Evolutionary conservation across 2,888 invertebrate genomes (phyloP).

Genomic region (Noctua janthina): DNA sequence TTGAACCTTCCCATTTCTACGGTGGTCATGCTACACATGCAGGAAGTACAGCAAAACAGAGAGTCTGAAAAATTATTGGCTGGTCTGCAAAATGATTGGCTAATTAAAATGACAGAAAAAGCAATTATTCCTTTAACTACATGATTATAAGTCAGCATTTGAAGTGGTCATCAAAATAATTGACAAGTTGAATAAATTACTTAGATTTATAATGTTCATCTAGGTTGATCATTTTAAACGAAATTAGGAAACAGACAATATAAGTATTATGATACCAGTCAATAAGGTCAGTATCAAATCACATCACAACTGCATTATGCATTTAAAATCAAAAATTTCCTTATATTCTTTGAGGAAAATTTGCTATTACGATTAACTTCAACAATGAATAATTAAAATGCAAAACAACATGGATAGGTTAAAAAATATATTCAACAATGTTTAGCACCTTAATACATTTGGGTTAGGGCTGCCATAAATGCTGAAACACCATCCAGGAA

Average conservation of each 20-base stretch:
- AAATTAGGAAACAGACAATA: not conserved
- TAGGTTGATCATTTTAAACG: too few relatives aligned
- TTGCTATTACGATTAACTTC: not conserved
- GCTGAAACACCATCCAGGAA: not conserved
- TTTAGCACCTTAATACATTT: not conserved
- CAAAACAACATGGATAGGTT: not conserved
- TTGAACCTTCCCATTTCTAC: too few relatives aligned
- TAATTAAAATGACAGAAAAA: not conserved
- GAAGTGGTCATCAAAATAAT: not conserved
- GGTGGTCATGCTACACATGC: too few relatives aligned
- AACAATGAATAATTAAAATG: not conserved
- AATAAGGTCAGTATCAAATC: conserved; percentile 5
- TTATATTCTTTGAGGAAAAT: not conserved
- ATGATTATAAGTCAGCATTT: not conserved
- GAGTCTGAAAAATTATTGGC: not conserved
- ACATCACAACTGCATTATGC: not conserved
- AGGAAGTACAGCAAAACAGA: not conserved
- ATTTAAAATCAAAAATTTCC: not conserved
- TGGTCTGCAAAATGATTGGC: not conserved
- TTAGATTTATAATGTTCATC: not conserved
- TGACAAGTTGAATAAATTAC: not conserved
- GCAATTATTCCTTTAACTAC: not conserved
- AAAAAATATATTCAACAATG: not conserved
- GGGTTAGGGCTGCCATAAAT: not conserved
- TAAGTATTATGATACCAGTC: not conserved